Conservation (phyloP, 2,888 invertebrate species). For the Dysmachus trigonus region DNA sequence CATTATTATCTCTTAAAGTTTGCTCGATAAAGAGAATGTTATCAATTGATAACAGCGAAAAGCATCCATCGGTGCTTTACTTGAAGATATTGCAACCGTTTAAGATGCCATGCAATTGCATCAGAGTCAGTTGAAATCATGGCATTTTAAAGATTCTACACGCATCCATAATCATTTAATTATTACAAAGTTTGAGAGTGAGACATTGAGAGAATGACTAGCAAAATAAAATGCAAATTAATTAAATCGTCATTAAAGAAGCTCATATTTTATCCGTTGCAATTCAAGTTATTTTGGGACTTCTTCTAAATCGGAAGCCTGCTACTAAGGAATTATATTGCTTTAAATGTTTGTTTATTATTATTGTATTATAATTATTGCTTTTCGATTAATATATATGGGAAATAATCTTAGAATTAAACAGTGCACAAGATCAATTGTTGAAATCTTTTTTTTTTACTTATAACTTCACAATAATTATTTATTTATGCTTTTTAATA, state of each 20-base stretch:
- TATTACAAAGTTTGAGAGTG: not conserved
- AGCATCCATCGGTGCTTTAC: not conserved
- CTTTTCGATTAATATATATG: too few relatives aligned
- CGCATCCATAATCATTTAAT: not conserved
- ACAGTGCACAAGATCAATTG: too few relatives aligned
- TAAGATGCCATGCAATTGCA: not conserved
- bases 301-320: not conserved
- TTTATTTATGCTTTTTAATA: too few relatives aligned
- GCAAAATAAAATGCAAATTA: not conserved
- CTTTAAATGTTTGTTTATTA: not conserved
- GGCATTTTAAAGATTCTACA: not conserved
- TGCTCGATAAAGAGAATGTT: not conserved
- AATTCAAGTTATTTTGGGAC: not conserved
- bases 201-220: not conserved
- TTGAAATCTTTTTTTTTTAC: too few relatives aligned
- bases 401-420: too few relatives aligned
- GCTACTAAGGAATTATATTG: not conserved
- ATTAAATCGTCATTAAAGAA: not conserved
- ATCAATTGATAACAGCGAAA: not conserved
- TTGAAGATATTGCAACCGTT: not conserved
- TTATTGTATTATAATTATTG: not conserved
- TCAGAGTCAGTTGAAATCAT: not conserved
- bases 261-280: not conserved
- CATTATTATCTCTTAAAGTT: not conserved
- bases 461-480: too few relatives aligned